Evolutionary conservation across 2,888 invertebrate species (phyloP), one percentile per base, ranked within the genome.

Genomic region (Apomyelois bistriatella): DNA sequence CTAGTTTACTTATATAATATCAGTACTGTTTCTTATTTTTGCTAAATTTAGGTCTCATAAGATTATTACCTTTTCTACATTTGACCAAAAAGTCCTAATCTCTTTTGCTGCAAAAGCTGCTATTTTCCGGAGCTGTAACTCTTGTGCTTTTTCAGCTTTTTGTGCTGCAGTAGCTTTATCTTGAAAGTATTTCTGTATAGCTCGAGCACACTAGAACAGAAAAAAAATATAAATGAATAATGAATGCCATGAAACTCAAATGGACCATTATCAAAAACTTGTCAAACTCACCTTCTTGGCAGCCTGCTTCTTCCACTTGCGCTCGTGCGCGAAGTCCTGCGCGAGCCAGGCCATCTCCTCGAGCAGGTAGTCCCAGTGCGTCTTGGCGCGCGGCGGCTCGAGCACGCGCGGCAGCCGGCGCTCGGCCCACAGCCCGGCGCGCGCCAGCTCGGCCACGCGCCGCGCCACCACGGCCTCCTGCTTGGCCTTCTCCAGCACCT

Each of bases 291-390:
- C 93, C 88, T 97, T 98, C 77, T 96, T 96, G 0, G 98, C 98
- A 4, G 97, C 97, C 56, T 96, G 95, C 81, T 97, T 97, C 77
- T 99, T 99, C 98, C 98, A 98, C 81, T 98, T 98, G 59, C 99
- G 93, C 85, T 99, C 99, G 81, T 98, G 97, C 28, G 96, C 96
- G 87, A 99, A 99, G 88, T 99, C 99, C 37, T 97, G 96, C 36
- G 98, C 97, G 63, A 99, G 91, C 99, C 99, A 99, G 37, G 96
- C 95, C 98, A 99, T 98, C 90, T 99, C 99, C 85, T 99, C 99
- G 40, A 99, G 90, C 60, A 99, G 90, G 85, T 98, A 99, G 85
- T 99, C 99, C 99, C 99, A 99, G 84, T 99, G 99, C 28, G 97
- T 95, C 90, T 99, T 99, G 51, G 94, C 92, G 59, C 99, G 92